A percentile compares a stretch with the other conserved stretches of the same genome.
phyloP scores from a whole-genome alignment of 2,113 vertebrate genomes.

The Lontra canadensis region DNA sequence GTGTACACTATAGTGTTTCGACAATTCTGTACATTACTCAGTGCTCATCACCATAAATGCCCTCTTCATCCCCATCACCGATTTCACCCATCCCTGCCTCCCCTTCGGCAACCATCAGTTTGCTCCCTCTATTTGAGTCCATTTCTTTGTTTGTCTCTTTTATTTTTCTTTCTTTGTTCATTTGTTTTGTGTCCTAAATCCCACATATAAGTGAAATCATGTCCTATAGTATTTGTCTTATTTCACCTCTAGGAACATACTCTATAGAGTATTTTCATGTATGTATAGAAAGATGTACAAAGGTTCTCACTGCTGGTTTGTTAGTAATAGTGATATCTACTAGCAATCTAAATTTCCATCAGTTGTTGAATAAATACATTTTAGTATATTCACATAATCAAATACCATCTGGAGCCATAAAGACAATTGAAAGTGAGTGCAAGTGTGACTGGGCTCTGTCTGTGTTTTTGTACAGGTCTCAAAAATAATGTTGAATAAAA shows the following conservation, averaged over 20 bases:
- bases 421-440: background rate
- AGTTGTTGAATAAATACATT: background rate
- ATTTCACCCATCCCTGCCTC: background rate
- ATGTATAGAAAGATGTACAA: background rate
- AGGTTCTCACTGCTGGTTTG: background rate
- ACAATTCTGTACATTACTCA: background rate
- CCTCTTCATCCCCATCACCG: background rate
- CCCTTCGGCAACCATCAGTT: background rate
- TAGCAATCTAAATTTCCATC: background rate
- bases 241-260: background rate
- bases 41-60: background rate
- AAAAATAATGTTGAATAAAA: background rate
- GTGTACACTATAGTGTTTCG: background rate
- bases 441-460: background rate
- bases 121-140: background rate
- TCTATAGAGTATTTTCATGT: background rate
- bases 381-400: background rate
- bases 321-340: background rate
- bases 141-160: background rate
- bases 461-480: background rate
- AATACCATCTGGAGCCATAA: background rate
- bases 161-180: background rate
- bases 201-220: background rate
- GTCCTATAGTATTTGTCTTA: background rate
- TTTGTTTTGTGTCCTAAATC: background rate